These are phyloP conservation scores for Coremacera marginata DNA, from an alignment of 2,888 invertebrate species.

Conservation along the genomic window DNA sequence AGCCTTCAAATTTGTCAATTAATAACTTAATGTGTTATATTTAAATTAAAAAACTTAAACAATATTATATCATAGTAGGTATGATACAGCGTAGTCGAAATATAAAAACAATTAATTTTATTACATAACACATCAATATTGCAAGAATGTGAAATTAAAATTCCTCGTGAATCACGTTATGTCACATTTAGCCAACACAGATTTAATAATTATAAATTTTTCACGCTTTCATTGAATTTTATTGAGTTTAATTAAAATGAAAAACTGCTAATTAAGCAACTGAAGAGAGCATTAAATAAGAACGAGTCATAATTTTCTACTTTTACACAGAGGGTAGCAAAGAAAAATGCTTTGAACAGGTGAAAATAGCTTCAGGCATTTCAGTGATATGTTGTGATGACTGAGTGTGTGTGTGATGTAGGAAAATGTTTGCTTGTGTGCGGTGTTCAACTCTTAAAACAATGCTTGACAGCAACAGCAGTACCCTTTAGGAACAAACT, in stretches of 20 bases:
- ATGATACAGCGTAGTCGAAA: too few relatives aligned
- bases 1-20: too few relatives aligned
- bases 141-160: too few relatives aligned
- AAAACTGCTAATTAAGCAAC: slow-evolving; percentile 34
- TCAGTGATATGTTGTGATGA: neutral
- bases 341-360: slow-evolving; percentile 20
- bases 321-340: neutral
- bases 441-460: slow-evolving; percentile 25
- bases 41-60: too few relatives aligned
- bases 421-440: slow-evolving; percentile 12
- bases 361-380: slow-evolving; percentile 31
- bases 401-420: neutral
- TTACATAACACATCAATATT: too few relatives aligned
- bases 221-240: neutral
- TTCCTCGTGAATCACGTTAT: too few relatives aligned
- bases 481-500: too few relatives aligned
- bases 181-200: too few relatives aligned
- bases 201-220: too few relatives aligned
- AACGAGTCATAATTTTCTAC: slow-evolving; percentile 19
- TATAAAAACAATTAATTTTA: too few relatives aligned
- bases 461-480: slow-evolving; percentile 21
- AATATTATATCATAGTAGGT: too few relatives aligned
- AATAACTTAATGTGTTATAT: too few relatives aligned
- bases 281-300: slow-evolving; percentile 4
- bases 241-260: slow-evolving; percentile 19